Base-by-base conservation (phyloP, 2,797 vertebrate genomes). In the Esox lucius region DNA sequence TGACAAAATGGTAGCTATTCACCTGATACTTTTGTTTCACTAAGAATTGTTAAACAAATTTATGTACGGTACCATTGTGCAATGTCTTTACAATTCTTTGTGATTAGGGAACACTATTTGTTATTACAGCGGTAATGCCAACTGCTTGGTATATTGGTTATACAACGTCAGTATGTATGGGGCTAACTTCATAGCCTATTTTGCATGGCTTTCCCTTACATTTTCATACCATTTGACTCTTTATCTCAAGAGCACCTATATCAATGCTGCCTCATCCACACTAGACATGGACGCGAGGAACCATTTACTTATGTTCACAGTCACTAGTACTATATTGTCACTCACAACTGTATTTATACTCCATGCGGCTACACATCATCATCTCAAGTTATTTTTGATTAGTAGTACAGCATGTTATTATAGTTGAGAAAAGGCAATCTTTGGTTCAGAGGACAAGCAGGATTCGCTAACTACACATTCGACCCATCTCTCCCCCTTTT, bases 161-260 rank as follows among this genome's bases (percentile, higher is more conserved):
- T 56, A 56, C 19, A 56, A 53, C 51, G 53, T 53, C 5, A 56
- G 53, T 56, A n/a, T 22, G 19, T 22, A 56, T 4, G 2, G 7
- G n/a, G 39, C 48, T 70, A 49, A 70, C 28, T 22, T 70, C 69
- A 53, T 70, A 31, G 48, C 16, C 31, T 1, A 17, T 91, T 61
- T 92, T 92, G 91, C 89, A 90, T 92, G 49, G 75, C 86, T 87
- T 24, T 33, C 56, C 86, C 86, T 74, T 72, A 74, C 49, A 91
- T 92, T 92, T 91, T 42, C 89, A 87, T 92, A 81, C 15, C 4
- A 91, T 92, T 91, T 92, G 90, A 88, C 86, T 92, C n/a, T 16
- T 16, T 61, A 79, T 72, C 68, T 1, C 51, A 26, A 16, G 31
- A 75, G 70, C 22, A 39, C 49, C 15, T 77, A 24, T n/a, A 11